Evolutionary conservation across 2,888 invertebrate genomes (phyloP).

Genomic region (Cephus rjabovi): DNA sequence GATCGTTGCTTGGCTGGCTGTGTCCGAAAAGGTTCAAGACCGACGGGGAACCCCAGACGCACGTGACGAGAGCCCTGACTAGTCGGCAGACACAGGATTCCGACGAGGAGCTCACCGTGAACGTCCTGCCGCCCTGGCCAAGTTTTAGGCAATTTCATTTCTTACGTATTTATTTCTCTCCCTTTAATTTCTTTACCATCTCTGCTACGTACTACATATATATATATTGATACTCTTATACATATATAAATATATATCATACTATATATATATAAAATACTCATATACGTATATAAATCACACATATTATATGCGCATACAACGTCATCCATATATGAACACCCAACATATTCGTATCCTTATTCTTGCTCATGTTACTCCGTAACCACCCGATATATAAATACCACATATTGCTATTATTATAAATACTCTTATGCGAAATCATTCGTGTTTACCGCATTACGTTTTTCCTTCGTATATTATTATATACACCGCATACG

Average conservation of each 20-base stretch:
- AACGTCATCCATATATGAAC: not conserved
- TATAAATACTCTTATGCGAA: not conserved
- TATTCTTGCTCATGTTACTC: not conserved
- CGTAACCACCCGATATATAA: slow-evolving; percentile 4
- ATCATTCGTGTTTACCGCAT: not conserved
- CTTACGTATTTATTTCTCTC: slow-evolving; percentile 64
- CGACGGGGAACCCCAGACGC: slow-evolving; percentile 63
- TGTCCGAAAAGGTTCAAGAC: slow-evolving; percentile 65
- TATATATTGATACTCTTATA: slow-evolving; percentile 3
- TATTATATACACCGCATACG: slow-evolving; percentile 22
- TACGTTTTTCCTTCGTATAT: slow-evolving; percentile 9
- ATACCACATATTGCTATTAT: slow-evolving; percentile 21
- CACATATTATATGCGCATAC: slow-evolving; percentile 12
- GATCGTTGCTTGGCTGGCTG: slow-evolving; percentile 64
- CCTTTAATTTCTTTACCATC: slow-evolving; percentile 50
- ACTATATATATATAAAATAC: slow-evolving; percentile 7
- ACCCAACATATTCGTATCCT: not conserved
- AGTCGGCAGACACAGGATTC: slow-evolving; percentile 62
- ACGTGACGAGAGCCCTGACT: slow-evolving; percentile 55
- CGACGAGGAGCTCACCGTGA: slow-evolving; percentile 66
- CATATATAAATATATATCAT: slow-evolving; percentile 3
- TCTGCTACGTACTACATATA: slow-evolving; percentile 31
- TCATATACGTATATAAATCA: slow-evolving; percentile 22
- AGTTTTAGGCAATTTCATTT: slow-evolving; percentile 68
- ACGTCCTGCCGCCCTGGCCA: slow-evolving; percentile 66